Percentiles rank a stretch among this genome's conserved stretches.
These are phyloP conservation scores for Microtus montanus DNA, from an alignment of 2,113 vertebrate genomes.

Conservation along the genomic window DNA sequence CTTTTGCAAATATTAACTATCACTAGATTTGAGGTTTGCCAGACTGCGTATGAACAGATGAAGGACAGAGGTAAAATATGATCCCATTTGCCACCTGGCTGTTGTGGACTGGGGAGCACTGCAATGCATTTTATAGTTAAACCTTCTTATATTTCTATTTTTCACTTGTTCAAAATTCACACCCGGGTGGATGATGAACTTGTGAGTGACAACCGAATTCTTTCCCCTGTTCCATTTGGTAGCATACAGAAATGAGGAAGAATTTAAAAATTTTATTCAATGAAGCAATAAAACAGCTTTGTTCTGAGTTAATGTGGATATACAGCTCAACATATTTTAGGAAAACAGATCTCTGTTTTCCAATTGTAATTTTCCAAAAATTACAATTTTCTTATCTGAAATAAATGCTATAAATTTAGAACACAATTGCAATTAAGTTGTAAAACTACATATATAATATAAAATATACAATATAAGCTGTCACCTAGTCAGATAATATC, in stretches of 20 bases:
- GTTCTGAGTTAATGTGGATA: conserved; percentile 27
- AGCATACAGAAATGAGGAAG: conserved; percentile 16
- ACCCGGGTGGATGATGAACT: conserved; percentile 2
- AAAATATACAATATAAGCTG: too few relatives aligned
- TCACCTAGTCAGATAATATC: not conserved
- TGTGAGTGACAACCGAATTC: not conserved
- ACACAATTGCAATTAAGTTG: not conserved
- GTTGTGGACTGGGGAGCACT: not conserved
- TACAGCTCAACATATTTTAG: conserved; percentile 23
- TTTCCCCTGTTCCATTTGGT: not conserved
- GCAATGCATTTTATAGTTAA: conserved; percentile 30
- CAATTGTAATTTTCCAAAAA: conserved; percentile 4
- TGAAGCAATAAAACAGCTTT: not conserved
- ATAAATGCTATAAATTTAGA: not conserved
- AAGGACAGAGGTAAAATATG: not conserved
- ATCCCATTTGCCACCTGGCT: not conserved
- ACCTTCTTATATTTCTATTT: not conserved
- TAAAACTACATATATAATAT: not conserved
- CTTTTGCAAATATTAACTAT: not conserved
- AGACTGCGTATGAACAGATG: not conserved
- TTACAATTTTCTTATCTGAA: conserved; percentile 37
- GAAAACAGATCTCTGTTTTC: not conserved
- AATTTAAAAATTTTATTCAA: conserved; percentile 2
- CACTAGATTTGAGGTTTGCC: not conserved
- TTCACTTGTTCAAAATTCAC: conserved; percentile 28